Base-by-base conservation (phyloP, 2,113 vertebrate genomes). In the Nerophis lumbriciformis region DNA sequence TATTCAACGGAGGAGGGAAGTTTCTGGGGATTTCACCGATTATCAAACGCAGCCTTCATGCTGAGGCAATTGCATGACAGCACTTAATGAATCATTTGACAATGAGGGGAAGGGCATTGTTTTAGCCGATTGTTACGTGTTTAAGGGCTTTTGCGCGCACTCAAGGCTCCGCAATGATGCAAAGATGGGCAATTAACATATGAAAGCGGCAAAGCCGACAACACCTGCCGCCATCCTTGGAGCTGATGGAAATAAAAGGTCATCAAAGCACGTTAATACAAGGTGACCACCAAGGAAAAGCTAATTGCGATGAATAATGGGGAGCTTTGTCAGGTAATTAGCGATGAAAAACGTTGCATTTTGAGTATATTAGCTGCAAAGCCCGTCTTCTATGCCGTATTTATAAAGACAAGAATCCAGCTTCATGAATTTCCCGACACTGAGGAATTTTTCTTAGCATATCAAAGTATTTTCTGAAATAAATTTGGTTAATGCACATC, bases 31-130 rank as follows among this genome's bases (percentile, higher is more conserved):
- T 84, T 87, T 68, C 66, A 65, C 9, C 59, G 72, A 77, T 78
- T 78, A 84, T 83, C 80, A 81, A 87, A 87, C 72, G 69, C 79
- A 81, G 70, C 65, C 48, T 16, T 68, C 74, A 53, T 72, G 71
- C 81, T 66, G 78, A 83, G 80, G 80, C 79, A 87, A 87, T 88
- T 87, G 85, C 75, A 82, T 78, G 85, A 85, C 87, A 86, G 76
- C 69, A 81, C 66, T 87, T 89, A 87, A 88, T 87, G 75, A 88
- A 85, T 85, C 75, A 83, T 83, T 87, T 85, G 87, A 89, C 85
- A 89, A 89, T 88, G 87, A 89, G 84, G 84, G 84, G 85, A 87
- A 89, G 83, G 87, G 85, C 85, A 76, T 85, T 88, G 84, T 84
- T 88, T 85, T 78, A 85, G 81, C 78, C 69, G 69, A 80, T 83